Conservation (phyloP, 2,113 vertebrate genomes). For the Chlorocebus sabaeus region DNA sequence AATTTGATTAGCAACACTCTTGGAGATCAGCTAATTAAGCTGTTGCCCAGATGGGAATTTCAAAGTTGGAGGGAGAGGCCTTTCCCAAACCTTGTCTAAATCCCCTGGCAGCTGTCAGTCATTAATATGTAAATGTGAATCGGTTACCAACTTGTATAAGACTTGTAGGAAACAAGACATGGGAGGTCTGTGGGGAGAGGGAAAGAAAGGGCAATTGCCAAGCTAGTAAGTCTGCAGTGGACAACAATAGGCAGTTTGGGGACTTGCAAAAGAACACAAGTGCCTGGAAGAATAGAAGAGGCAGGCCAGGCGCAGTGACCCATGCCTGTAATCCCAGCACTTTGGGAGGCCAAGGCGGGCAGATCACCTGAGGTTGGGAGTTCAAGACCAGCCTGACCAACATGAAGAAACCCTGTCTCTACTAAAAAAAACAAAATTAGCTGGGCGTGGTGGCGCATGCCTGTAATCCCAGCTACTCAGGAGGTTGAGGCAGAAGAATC, state of each 20-base stretch:
- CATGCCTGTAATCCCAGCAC: too few relatives aligned
- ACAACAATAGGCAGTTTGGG: not conserved
- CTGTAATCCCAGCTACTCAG: too few relatives aligned
- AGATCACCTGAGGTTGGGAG: too few relatives aligned
- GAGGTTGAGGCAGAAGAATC: too few relatives aligned
- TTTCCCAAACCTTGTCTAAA: not conserved
- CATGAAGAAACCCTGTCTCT: too few relatives aligned
- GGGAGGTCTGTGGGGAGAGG: not conserved
- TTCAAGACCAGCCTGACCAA: too few relatives aligned
- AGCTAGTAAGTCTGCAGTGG: not conserved
- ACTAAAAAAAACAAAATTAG: too few relatives aligned
- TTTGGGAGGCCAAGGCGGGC: too few relatives aligned
- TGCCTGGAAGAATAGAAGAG: not conserved
- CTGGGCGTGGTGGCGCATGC: too few relatives aligned
- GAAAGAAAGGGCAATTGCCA: not conserved
- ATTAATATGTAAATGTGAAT: conserved; percentile 13
- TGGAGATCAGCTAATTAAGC: conserved; percentile 37
- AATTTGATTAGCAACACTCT: conserved; percentile 28
- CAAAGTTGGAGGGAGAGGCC: not conserved
- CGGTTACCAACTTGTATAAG: not conserved
- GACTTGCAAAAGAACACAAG: not conserved
- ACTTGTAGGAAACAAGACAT: not conserved
- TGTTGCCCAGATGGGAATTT: not conserved
- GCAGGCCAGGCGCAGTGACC: not conserved
- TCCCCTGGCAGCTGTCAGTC: conserved; percentile 23